phyloP scores from a whole-genome alignment of 2,888 invertebrate genomes.

The Coleophora flavipennella region DNA sequence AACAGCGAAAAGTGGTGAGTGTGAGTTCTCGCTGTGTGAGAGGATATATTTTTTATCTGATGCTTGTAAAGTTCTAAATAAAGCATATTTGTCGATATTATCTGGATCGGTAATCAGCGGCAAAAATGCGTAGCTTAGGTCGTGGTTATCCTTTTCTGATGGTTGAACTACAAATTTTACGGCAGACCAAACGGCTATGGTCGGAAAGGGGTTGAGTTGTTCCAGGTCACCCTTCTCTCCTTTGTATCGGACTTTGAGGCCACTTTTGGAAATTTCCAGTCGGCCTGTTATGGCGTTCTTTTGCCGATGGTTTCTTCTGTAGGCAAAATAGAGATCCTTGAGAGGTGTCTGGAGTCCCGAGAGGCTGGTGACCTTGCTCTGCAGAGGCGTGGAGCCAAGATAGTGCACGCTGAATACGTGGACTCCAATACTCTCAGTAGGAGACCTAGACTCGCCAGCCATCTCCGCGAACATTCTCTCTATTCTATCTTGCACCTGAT shows the following conservation, averaged over 20 bases:
- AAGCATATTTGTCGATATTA: conserved; percentile 80
- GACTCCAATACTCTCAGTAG: conserved; percentile 67
- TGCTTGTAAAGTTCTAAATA: conserved; percentile 73
- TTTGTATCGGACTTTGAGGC: conserved; percentile 81
- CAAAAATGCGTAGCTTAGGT: conserved; percentile 82
- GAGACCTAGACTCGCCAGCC: conserved; percentile 67
- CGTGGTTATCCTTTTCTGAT: conserved; percentile 66
- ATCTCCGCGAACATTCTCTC: conserved; percentile 88
- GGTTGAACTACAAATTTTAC: conserved; percentile 85
- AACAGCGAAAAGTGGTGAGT: conserved; percentile 90
- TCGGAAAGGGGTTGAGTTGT: conserved; percentile 86
- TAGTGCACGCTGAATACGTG: conserved; percentile 83
- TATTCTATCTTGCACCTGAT: conserved; percentile 88
- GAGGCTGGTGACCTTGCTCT: conserved; percentile 85
- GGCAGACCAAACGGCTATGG: conserved; percentile 95
- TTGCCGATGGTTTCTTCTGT: conserved; percentile 67
- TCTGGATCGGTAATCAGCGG: conserved; percentile 88
- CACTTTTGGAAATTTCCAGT: conserved; percentile 78
- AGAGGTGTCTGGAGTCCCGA: conserved; percentile 87
- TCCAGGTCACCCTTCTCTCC: conserved; percentile 75
- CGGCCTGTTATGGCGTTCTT: conserved; percentile 71
- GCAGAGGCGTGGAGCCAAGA: conserved; percentile 84
- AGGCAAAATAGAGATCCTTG: conserved; percentile 79
- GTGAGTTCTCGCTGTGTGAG: conserved; percentile 74
- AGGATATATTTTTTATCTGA: conserved; percentile 72